Conservation (phyloP, 2,113 vertebrate genomes). For the Reinhardtius hippoglossoides region DNA sequence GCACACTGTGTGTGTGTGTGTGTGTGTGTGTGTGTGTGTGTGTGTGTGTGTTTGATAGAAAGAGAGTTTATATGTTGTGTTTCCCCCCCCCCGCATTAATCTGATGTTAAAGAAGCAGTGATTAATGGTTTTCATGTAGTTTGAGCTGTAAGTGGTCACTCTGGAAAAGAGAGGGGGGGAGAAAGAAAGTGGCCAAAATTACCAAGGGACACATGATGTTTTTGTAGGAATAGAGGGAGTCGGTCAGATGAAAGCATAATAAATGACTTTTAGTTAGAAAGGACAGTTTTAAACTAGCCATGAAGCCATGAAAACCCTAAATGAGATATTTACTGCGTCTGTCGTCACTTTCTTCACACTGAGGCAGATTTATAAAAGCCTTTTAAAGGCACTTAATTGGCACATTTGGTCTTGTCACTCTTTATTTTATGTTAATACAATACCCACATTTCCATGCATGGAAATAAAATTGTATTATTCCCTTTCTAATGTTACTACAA, state of each 20-base stretch:
- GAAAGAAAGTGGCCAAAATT: conserved; percentile 48
- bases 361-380: conserved; percentile 5
- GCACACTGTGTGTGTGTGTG: conserved; percentile 26
- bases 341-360: conserved; percentile 29
- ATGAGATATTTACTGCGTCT: conserved; percentile 38
- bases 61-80: conserved; percentile 56
- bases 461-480: neutral
- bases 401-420: conserved; percentile 13
- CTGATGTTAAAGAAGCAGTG: conserved; percentile 79
- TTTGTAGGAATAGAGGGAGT: conserved; percentile 34
- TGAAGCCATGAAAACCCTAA: conserved; percentile 29
- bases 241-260: conserved; percentile 50
- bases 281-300: conserved; percentile 27
- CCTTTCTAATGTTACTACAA: neutral
- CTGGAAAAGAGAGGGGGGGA: conserved; percentile 26
- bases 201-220: conserved; percentile 40
- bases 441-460: neutral
- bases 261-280: conserved; percentile 28
- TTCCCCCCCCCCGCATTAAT: conserved; percentile 65
- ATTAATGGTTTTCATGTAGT: conserved; percentile 82
- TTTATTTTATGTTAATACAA: conserved; percentile 18
- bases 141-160: conserved; percentile 68
- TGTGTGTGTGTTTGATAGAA: neutral
- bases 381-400: conserved; percentile 24
- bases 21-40: conserved; percentile 12